phyloP scores from a whole-genome alignment of 2,888 invertebrate species.

The Neocrepidodera transversa region DNA sequence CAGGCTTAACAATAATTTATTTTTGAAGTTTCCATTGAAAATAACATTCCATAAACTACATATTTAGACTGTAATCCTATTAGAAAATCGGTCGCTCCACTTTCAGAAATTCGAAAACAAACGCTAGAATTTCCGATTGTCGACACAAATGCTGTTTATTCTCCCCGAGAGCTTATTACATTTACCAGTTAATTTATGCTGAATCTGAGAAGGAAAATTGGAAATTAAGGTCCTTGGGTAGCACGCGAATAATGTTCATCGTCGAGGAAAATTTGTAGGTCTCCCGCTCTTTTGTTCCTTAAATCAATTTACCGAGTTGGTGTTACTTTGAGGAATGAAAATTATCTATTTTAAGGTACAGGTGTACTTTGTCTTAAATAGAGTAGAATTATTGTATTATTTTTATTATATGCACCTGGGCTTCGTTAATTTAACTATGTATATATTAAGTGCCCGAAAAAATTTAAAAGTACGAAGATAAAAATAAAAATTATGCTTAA shows the following conservation, averaged over 20 bases:
- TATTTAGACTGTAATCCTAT: constrained; percentile 8
- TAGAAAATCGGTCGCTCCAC: constrained; percentile 26
- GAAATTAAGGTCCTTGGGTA: constrained; percentile 50
- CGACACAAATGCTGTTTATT: constrained; percentile 51
- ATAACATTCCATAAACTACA: neutral
- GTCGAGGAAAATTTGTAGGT: constrained; percentile 50
- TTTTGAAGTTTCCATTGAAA: neutral
- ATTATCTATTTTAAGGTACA: constrained; percentile 36
- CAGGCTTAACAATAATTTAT: too few relatives aligned
- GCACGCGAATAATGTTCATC: constrained; percentile 50
- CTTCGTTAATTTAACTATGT: too few relatives aligned
- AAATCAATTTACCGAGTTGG: constrained; percentile 49
- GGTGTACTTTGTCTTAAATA: too few relatives aligned
- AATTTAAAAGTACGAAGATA: too few relatives aligned
- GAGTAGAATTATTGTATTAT: too few relatives aligned
- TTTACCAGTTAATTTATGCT: constrained; percentile 54
- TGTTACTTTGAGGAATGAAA: constrained; percentile 44
- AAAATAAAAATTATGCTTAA: too few relatives aligned
- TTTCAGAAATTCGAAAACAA: constrained; percentile 43
- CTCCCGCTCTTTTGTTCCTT: constrained; percentile 39
- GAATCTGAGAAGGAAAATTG: constrained; percentile 51
- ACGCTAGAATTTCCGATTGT: constrained; percentile 36
- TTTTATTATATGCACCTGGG: too few relatives aligned
- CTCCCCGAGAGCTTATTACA: constrained; percentile 54
- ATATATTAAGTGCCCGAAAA: too few relatives aligned